Conservation (phyloP, 2,113 vertebrate genomes). For the Oxygymnocypris stewartii region DNA sequence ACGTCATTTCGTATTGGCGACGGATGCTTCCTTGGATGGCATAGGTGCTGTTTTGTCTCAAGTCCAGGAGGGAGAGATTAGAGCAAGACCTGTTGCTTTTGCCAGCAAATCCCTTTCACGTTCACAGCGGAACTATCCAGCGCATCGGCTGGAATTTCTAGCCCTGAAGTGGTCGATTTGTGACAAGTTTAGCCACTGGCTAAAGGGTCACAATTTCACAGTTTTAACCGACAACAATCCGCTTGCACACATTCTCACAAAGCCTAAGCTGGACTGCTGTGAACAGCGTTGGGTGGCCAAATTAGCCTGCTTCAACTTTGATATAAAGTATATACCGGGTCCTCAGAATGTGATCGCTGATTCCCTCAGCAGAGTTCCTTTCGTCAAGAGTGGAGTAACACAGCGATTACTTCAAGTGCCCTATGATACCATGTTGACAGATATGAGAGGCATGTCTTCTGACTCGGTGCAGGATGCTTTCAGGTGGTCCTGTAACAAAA, state of each 20-base stretch:
- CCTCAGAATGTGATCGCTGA: constrained; percentile 4
- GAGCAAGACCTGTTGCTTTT: constrained; percentile 4
- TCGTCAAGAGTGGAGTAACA: neutral
- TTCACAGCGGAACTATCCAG: constrained; percentile 17
- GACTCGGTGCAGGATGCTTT: neutral
- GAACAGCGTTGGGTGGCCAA: neutral
- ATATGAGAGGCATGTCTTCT: neutral
- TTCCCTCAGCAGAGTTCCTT: neutral
- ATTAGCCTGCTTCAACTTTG: neutral
- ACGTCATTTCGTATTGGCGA: constrained; percentile 20
- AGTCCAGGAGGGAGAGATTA: neutral
- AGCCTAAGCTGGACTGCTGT: neutral
- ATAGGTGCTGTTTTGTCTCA: constrained; percentile 9
- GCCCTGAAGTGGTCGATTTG: neutral
- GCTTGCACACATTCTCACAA: neutral
- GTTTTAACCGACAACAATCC: neutral
- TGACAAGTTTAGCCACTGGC: neutral
- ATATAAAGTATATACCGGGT: neutral
- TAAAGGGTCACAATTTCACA: neutral
- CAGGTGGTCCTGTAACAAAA: neutral
- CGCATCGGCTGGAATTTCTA: neutral
- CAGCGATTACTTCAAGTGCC: neutral
- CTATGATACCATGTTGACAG: neutral
- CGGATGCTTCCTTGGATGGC: constrained; percentile 30
- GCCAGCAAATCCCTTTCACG: constrained; percentile 17